Conservation (phyloP, 1,140 invertebrate species). For the Trissolcus basalis region DNA sequence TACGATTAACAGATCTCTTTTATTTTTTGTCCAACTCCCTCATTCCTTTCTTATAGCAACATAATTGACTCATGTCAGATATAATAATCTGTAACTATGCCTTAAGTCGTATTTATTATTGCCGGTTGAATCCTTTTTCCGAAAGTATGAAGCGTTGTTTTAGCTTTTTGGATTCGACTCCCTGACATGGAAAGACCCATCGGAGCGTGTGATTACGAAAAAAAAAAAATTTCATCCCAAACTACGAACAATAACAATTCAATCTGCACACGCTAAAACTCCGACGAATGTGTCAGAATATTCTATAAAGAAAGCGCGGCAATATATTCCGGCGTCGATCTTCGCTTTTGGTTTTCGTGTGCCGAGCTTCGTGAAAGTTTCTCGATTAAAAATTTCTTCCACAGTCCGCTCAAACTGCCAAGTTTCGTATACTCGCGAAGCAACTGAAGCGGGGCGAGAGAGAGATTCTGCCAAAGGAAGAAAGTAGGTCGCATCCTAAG, state of each 20-base stretch:
- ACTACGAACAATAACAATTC: constrained; percentile 43
- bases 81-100: constrained; percentile 18
- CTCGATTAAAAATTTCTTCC: constrained; percentile 72
- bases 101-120: constrained; percentile 30
- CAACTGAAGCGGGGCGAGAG: constrained; percentile 7
- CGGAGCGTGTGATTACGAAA: too few relatives aligned
- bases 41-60: constrained; percentile 1
- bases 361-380: constrained; percentile 64
- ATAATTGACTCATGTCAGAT: constrained; percentile 48
- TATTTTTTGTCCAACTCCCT: constrained; percentile 30
- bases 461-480: constrained; percentile 5
- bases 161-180: not conserved
- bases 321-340: constrained; percentile 55
- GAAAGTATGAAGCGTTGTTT: constrained; percentile 1
- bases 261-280: constrained; percentile 28
- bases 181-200: not conserved
- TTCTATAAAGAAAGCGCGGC: constrained; percentile 34
- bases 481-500: constrained; percentile 62
- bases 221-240: constrained; percentile 12
- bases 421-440: constrained; percentile 60
- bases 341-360: constrained; percentile 43
- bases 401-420: constrained; percentile 55
- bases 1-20: constrained; percentile 46
- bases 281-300: constrained; percentile 44
- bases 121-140: not conserved